These are phyloP conservation scores for Microctenopoma lineatum DNA, from an alignment of 2,797 vertebrate species.

Conservation along the genomic window DNA sequence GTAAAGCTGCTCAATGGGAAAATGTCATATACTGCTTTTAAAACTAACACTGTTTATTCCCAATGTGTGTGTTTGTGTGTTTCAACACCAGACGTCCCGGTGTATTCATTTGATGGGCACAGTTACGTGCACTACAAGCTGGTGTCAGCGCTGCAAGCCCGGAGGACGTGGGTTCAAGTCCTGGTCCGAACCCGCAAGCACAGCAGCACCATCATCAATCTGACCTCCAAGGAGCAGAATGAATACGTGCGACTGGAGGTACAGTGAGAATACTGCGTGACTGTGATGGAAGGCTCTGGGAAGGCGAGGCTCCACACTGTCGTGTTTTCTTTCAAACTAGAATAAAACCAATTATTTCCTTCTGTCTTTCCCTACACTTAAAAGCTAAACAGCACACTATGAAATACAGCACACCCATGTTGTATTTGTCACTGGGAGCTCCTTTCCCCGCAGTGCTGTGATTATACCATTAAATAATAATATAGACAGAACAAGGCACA, in stretches of 20 bases:
- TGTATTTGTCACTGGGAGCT: no score
- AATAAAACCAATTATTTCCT: no score
- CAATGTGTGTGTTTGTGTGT: background rate
- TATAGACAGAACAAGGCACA: no score
- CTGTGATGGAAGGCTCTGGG: background rate
- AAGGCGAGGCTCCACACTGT: background rate
- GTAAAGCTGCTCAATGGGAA: background rate
- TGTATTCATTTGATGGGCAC: constrained; percentile 87
- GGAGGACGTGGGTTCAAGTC: constrained; percentile 85
- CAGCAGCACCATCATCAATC: constrained; percentile 81
- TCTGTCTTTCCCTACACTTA: no score
- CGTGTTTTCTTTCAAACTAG: no score
- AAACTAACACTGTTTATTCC: constrained; percentile 14
- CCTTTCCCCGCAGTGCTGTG: no score
- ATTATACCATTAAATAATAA: no score
- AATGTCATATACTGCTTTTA: constrained; percentile 4
- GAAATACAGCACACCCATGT: no score
- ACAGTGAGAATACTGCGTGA: constrained; percentile 37
- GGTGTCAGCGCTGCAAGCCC: constrained; percentile 68
- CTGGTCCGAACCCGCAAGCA: constrained; percentile 89
- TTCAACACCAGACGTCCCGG: constrained; percentile 69
- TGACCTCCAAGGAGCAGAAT: constrained; percentile 84
- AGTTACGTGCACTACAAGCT: constrained; percentile 87
- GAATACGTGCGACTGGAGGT: constrained; percentile 91
- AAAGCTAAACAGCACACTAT: no score